These are phyloP conservation scores for Galendromus occidentalis DNA, from an alignment of 1,140 invertebrate species.

Conservation along the genomic window DNA sequence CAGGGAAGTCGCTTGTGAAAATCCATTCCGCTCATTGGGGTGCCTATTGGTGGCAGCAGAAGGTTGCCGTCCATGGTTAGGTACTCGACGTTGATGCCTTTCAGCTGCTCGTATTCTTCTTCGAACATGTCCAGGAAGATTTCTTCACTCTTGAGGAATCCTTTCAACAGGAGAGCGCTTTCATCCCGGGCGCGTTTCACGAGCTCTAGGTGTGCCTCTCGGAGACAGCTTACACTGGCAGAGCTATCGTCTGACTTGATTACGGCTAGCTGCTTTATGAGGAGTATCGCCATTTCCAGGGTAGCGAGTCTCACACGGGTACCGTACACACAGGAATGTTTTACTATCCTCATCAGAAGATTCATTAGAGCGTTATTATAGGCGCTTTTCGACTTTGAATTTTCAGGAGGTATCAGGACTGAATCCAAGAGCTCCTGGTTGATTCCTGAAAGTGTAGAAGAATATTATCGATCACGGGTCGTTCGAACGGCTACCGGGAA, in stretches of 20 bases:
- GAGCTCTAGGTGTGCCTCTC: conserved; percentile 42
- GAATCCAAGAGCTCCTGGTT: conserved; percentile 47
- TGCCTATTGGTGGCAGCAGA: conserved; percentile 81
- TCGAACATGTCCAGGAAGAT: conserved; percentile 98
- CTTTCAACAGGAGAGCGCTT: conserved; percentile 59
- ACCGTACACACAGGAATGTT: conserved; percentile 49
- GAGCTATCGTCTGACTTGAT: conserved; percentile 34
- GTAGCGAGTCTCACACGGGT: conserved; percentile 65
- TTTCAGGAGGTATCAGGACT: conserved; percentile 35
- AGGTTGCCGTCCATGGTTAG: conserved; percentile 90
- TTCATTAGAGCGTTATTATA: conserved; percentile 58
- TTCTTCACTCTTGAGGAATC: conserved; percentile 81
- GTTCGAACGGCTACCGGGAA: no score
- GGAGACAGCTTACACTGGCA: conserved; percentile 29
- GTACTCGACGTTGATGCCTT: conserved; percentile 68
- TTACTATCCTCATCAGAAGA: conserved; percentile 53
- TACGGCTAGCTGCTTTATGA: conserved; percentile 41
- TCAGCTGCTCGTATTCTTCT: conserved; percentile 82
- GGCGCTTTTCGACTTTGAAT: conserved; percentile 21
- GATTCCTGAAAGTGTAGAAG: conserved; percentile 43
- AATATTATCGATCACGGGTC: no score
- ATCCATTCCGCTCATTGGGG: conserved; percentile 83
- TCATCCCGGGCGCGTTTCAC: conserved; percentile 62
- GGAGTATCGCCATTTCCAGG: conserved; percentile 58
- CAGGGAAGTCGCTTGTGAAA: conserved; percentile 85